A percentile compares a stretch with the other conserved stretches of the same genome.
phyloP scores from a whole-genome alignment of 2,113 vertebrate genomes.

The Rissa tridactyla region DNA sequence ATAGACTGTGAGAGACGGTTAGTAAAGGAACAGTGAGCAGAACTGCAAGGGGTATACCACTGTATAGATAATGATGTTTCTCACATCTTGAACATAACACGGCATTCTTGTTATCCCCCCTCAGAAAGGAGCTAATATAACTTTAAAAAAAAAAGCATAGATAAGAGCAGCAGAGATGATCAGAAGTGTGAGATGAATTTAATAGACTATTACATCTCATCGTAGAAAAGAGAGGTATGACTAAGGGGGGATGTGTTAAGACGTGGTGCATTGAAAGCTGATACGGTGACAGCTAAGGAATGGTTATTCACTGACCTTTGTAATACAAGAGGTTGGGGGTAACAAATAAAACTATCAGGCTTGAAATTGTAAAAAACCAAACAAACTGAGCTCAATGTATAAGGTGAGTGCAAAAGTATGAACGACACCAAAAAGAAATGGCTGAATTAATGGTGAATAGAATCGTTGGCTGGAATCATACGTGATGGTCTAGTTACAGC shows the following conservation, averaged over 20 bases:
- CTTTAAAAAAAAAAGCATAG: not conserved
- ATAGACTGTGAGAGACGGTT: not conserved
- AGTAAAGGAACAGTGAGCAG: not conserved
- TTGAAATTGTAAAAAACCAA: not conserved
- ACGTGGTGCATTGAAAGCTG: not conserved
- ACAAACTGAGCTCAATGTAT: not conserved
- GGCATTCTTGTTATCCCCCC: not conserved
- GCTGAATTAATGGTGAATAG: not conserved
- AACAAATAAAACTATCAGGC: not conserved
- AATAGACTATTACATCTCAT: not conserved
- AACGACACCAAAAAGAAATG: not conserved
- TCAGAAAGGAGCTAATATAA: not conserved
- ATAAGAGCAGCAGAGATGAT: not conserved
- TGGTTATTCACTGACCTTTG: not conserved
- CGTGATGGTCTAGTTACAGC: not conserved
- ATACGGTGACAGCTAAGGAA: accelerated
- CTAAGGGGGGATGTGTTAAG: not conserved
- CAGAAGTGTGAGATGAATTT: not conserved
- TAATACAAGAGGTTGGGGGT: not conserved
- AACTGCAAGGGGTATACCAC: not conserved
- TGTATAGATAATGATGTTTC: not conserved
- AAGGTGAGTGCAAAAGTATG: not conserved
- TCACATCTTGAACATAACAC: not conserved
- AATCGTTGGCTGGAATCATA: not conserved
- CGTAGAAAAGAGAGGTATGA: not conserved